A percentile compares a stretch with the other conserved stretches of the same genome.
phyloP scores from a whole-genome alignment of 92 coral and sea anemone species.

The Actinernus sp. region DNA sequence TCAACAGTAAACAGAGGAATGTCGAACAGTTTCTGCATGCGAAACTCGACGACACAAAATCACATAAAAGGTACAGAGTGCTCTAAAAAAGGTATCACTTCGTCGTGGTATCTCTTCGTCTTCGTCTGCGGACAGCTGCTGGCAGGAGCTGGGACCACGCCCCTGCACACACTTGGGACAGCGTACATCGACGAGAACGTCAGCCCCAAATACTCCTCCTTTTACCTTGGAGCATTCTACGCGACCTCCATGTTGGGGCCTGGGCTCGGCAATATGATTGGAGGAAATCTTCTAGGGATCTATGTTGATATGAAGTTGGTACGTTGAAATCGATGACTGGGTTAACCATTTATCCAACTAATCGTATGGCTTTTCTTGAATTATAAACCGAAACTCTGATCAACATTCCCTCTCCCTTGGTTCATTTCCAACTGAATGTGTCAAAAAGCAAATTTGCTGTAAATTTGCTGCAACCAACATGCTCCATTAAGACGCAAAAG shows the following conservation, averaged over 20 bases:
- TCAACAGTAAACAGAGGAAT: too few relatives aligned
- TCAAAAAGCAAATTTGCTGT: too few relatives aligned
- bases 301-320: conserved; percentile 73
- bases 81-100: background rate
- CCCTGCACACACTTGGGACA: conserved; percentile 64
- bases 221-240: conserved; percentile 64
- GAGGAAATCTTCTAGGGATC: conserved; percentile 56
- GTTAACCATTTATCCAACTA: background rate
- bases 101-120: conserved; percentile 16
- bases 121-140: conserved; percentile 56
- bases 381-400: too few relatives aligned
- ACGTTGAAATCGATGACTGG: background rate
- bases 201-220: conserved; percentile 51
- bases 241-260: conserved; percentile 71
- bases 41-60: too few relatives aligned
- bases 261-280: conserved; percentile 61
- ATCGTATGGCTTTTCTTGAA: too few relatives aligned
- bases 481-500: too few relatives aligned
- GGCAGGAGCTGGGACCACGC: conserved; percentile 68
- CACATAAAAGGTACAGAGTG: background rate
- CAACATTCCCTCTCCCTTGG: background rate
- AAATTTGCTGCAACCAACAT: too few relatives aligned
- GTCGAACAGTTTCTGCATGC: too few relatives aligned
- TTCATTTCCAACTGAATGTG: background rate
- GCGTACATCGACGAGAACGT: conserved; percentile 81